These are phyloP conservation scores for Helleia helle DNA, from an alignment of 2,888 invertebrate genomes.

Conservation along the genomic window DNA sequence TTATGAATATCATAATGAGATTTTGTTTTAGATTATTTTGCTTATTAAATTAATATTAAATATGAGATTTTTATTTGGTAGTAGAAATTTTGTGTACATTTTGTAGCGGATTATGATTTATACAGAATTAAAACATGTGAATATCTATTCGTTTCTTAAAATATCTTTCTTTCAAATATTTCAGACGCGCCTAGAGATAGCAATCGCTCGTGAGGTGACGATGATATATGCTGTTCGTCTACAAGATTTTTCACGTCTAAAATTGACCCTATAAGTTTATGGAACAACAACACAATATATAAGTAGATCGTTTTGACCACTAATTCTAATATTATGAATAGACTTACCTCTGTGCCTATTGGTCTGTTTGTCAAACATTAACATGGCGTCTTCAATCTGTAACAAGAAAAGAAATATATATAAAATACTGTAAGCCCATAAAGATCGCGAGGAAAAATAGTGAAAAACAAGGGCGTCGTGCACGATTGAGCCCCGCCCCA, in stretches of 20 bases:
- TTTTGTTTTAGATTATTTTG: neutral
- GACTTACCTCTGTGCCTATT: constrained; percentile 98
- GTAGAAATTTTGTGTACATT: neutral
- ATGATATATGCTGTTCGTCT: too few relatives aligned
- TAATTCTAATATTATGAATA: neutral
- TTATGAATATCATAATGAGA: neutral
- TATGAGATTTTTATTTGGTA: neutral
- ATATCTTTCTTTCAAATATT: too few relatives aligned
- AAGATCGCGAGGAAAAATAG: constrained; percentile 50
- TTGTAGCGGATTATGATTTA: too few relatives aligned
- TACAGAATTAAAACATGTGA: too few relatives aligned
- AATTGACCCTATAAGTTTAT: too few relatives aligned
- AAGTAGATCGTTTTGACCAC: neutral
- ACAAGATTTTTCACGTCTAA: too few relatives aligned
- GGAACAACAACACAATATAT: too few relatives aligned
- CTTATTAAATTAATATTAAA: neutral
- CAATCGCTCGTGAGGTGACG: too few relatives aligned
- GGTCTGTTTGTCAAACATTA: constrained; percentile 99
- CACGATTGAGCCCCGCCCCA: constrained; percentile 63
- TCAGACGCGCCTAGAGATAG: too few relatives aligned
- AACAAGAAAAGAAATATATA: constrained; percentile 72
- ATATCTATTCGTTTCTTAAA: too few relatives aligned
- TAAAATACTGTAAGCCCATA: constrained; percentile 50
- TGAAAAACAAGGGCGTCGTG: constrained; percentile 59
- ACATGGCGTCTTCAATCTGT: constrained; percentile 99